Base-by-base conservation (phyloP, 2,888 invertebrate species). In the Itoplectis maculator region DNA sequence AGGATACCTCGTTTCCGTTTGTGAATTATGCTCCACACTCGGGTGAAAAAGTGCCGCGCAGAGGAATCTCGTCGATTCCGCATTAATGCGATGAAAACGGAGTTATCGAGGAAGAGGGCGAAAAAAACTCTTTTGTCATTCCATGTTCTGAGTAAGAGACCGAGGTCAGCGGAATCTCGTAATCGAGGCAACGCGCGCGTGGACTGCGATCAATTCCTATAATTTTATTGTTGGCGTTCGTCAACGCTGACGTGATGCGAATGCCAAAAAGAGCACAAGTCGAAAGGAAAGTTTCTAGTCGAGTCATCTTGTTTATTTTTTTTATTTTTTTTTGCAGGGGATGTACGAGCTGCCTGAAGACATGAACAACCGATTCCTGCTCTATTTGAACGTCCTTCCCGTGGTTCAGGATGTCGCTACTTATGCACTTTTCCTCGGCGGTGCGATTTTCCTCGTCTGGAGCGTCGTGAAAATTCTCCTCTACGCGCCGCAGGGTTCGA, bases 381-480 rank as follows among this genome's bases (percentile, higher is more conserved):
- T 97, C 11, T 97, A 97, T 91, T 92, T 97, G 4, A 96, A 96
- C 89, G 94, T 96, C 5, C 90, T 96, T 2, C 97, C 97, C 0
- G 87, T 94, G 0, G 93, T 95, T 0, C 95, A 96, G 90, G 93
- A 93, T 78, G 92, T 92, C 0, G 89, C 94, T 0, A 95, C 94
- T 92, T 96, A 95, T 88, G 66, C 94, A 0, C 88, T 93, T 0
- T 94, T 95, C 83, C 91, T 95, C 54, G 85, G 94, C 0, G 94
- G 95, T 0, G 93, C 94, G 0, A 86, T 94, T 0, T 92, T 95
- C 40, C 92, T 96, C 9, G 90, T 95, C 0, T 91, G 95, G 61
- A 92, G 94, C 11, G 92, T 95, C 0, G 76, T 89, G 6, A 92
- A 91, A 54, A 91, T 93, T 63, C 82, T 93, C 0, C 83, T 89